Evolutionary conservation across 2,888 invertebrate species (phyloP).

Genomic region (Gasteruption jaculator): DNA sequence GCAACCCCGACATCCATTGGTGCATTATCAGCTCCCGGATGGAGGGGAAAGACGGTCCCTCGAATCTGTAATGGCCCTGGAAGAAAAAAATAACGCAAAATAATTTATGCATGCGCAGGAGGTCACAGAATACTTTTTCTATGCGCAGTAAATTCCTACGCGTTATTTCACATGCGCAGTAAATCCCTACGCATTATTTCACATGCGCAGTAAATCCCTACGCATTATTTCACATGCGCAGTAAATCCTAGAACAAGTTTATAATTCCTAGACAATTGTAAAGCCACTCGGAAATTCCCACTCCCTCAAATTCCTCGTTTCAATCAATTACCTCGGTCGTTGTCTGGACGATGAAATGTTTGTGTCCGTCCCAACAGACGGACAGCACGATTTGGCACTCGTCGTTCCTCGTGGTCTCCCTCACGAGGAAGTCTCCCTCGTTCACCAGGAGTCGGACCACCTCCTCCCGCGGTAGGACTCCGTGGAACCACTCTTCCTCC

Average conservation of each 20-base stretch:
- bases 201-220: no score
- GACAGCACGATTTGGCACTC: constrained; percentile 91
- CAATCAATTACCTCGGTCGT: constrained; percentile 85
- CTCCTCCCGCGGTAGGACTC: constrained; percentile 92
- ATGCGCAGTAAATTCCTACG: no score
- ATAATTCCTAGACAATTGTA: no score
- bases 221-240: no score
- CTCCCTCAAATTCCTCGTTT: no score
- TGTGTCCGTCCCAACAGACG: constrained; percentile 93
- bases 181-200: no score
- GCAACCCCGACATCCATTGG: constrained; percentile 79
- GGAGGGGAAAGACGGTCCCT: constrained; percentile 89
- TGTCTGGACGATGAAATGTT: constrained; percentile 96
- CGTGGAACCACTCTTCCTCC: constrained; percentile 97
- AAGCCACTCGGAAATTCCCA: no score
- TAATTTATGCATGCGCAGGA: no score
- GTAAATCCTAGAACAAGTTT: no score
- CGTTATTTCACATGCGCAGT: no score
- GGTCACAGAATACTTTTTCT: no score
- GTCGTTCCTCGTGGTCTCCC: constrained; percentile 88
- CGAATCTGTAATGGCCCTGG: constrained; percentile 88
- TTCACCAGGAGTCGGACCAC: constrained; percentile 85
- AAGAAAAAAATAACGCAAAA: no score
- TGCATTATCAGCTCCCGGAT: constrained; percentile 88
- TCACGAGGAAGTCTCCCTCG: constrained; percentile 91